These are phyloP conservation scores for Tanytarsus gracilentus DNA, from an alignment of 2,888 invertebrate genomes.

Conservation along the genomic window DNA sequence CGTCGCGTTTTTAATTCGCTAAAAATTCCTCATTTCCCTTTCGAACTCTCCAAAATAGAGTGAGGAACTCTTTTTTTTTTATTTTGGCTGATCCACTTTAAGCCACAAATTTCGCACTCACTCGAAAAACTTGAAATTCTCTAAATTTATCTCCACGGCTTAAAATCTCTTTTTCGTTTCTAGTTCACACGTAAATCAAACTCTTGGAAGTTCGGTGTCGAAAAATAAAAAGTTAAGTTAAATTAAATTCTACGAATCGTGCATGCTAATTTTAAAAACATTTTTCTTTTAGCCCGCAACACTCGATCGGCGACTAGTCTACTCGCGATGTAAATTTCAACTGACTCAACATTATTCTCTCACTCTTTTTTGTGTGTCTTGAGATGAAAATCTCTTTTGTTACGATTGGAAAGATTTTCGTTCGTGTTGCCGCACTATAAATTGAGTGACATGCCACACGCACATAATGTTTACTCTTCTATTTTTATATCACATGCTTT, in stretches of 20 bases:
- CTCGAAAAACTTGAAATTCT: conserved; percentile 25
- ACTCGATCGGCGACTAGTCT: background rate
- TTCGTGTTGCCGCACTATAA: too few species aligned
- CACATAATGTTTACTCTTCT: too few species aligned
- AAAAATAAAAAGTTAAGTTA: background rate
- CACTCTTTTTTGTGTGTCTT: background rate
- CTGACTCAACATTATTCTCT: background rate
- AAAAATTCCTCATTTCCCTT: background rate
- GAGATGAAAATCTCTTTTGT: conserved; percentile 1
- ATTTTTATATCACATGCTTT: too few species aligned
- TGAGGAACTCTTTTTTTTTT: background rate
- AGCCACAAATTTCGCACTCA: conserved; percentile 14
- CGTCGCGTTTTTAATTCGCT: background rate
- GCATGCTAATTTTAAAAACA: background rate
- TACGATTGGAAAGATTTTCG: too few species aligned
- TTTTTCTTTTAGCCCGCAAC: background rate
- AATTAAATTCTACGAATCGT: background rate
- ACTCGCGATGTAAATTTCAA: background rate
- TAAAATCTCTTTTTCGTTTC: background rate
- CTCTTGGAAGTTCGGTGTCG: background rate
- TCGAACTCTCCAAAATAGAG: background rate
- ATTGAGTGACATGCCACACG: too few species aligned
- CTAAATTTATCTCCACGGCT: conserved; percentile 13
- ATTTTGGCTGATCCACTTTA: background rate
- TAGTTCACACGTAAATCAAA: background rate